Conservation (phyloP, 2,888 invertebrate genomes). For the Ophion costatus region DNA sequence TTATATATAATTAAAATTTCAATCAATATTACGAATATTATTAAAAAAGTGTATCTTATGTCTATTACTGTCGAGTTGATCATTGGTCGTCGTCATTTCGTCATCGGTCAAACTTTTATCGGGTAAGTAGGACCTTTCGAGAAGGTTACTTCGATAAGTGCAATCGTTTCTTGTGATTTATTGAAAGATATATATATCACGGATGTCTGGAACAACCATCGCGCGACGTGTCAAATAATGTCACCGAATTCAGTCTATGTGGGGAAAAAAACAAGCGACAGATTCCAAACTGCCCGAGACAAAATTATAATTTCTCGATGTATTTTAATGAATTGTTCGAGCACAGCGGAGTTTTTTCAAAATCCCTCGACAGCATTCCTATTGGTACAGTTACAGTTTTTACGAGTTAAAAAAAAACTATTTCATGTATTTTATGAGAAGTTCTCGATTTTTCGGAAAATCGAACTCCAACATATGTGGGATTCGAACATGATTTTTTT, state of each 20-base stretch:
- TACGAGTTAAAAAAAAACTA: no score
- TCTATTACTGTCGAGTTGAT: conserved; percentile 61
- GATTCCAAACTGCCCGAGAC: background rate
- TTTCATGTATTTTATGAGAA: no score
- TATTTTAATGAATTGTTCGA: background rate
- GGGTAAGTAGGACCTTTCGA: conserved; percentile 30
- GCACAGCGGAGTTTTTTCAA: background rate
- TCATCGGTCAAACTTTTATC: conserved; percentile 42
- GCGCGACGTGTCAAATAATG: background rate
- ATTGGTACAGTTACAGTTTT: no score
- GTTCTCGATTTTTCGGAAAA: no score
- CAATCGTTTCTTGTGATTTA: conserved; percentile 29
- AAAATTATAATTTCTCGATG: conserved; percentile 7
- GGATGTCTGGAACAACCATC: background rate
- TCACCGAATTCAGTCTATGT: background rate
- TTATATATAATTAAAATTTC: conserved; percentile 55
- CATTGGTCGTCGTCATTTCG: conserved; percentile 52
- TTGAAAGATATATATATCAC: background rate
- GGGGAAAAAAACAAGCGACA: background rate
- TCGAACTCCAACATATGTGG: no score
- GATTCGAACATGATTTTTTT: no score
- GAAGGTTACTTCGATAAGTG: conserved; percentile 42
- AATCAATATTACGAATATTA: conserved; percentile 55
- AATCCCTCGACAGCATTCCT: background rate
- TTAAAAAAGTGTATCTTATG: conserved; percentile 47